Evolutionary conservation across 1,140 invertebrate genomes (phyloP), one percentile per base, ranked within the genome.

Genomic region (Pogonus chalceus): DNA sequence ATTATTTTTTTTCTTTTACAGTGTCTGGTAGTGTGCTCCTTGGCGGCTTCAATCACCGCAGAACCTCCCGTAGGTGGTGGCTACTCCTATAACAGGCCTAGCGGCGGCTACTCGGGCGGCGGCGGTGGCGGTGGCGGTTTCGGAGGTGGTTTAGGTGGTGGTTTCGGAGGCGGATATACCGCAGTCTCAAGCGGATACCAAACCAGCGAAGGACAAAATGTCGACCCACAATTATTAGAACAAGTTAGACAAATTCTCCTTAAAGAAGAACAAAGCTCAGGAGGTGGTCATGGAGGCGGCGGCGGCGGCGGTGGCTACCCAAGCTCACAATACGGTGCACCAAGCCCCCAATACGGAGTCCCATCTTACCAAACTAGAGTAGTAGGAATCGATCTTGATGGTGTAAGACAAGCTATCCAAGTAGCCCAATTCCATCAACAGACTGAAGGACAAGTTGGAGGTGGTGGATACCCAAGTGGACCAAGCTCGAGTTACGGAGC

Each of bases 211-310:
- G 87, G 87, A 47, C 82, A 84, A 60, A 79, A 82, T 68, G 84
- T 90, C 46, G 87, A 90, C 70, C 78, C 78, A 35, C 79, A 81
- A 55, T 78, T 90, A 51, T 74, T 90, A 50, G 85, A 88, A 65
- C 84, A 89, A 68, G 83, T 90, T 61, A 82, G 85, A 60, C 80
- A 88, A 69, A 88, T 90, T 65, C 76, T 90, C 48, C 73, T 89
- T 55, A 86, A 84, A 64, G 85, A 89, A 67, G 87, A 90, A 70
- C 77, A 81, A 65, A 75, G 74, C 22, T 63, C 65, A 10, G 67
- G 72, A 48, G 72, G 69, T 21, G 61, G 61, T 49, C 61, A 63
- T n/a, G 71, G 71, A 21, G 69, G 72, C 35, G 60, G 67, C 35
- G 74, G 73, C 54, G 69, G 70, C 18, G 70, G 72, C 59, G 76